Conservation (phyloP, 2,888 invertebrate species). For the Rhamnusium bicolor region DNA sequence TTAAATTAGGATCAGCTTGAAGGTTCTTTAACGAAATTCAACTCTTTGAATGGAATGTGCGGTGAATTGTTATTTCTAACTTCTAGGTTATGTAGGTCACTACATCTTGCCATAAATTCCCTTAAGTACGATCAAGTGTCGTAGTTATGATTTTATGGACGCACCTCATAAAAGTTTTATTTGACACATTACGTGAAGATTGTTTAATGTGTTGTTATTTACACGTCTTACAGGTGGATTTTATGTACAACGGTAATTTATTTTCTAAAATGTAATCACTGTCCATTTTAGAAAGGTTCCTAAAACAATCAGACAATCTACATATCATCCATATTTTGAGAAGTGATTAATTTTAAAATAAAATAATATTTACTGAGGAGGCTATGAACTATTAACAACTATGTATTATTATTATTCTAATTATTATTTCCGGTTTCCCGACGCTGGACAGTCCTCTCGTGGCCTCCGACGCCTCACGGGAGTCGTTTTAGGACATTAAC, state of each 20-base stretch:
- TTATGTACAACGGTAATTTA: background rate
- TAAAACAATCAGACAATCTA: too few relatives aligned
- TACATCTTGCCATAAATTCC: slow-evolving; percentile 7
- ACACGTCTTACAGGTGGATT: background rate
- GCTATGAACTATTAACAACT: too few relatives aligned
- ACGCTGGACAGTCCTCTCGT: too few relatives aligned
- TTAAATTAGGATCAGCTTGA: background rate
- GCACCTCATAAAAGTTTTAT: background rate
- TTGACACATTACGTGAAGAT: background rate
- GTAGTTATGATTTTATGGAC: background rate
- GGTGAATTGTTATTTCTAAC: background rate
- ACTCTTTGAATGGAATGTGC: background rate
- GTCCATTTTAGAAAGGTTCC: background rate
- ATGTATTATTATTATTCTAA: too few relatives aligned
- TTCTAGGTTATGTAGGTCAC: slow-evolving; percentile 2
- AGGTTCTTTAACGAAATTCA: background rate
- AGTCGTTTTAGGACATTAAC: too few relatives aligned
- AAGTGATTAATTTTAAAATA: too few relatives aligned
- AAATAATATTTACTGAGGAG: too few relatives aligned
- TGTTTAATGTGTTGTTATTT: too few relatives aligned
- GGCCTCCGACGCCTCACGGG: too few relatives aligned
- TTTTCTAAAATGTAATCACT: background rate
- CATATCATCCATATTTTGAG: too few relatives aligned
- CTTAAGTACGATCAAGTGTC: background rate
- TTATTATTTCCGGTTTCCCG: too few relatives aligned